phyloP scores from a whole-genome alignment of 2,888 invertebrate species.

The Drosophila anomalata region DNA sequence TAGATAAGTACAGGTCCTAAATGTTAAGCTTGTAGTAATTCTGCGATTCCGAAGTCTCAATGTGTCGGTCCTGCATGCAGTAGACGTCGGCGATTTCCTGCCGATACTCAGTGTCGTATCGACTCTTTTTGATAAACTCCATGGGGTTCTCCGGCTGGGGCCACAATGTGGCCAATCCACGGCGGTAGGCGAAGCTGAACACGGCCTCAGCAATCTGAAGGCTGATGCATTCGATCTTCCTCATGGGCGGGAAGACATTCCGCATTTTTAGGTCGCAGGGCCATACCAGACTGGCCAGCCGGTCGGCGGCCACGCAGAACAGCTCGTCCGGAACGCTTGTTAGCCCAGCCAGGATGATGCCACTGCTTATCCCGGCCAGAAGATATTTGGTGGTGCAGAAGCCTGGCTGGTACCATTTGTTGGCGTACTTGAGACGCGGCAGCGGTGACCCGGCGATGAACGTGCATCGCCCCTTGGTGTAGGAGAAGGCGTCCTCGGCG shows the following conservation, averaged over 20 bases:
- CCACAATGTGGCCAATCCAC: constrained; percentile 56
- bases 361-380: constrained; percentile 48
- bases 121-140: constrained; percentile 42
- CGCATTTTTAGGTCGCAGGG: constrained; percentile 55
- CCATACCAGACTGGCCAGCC: constrained; percentile 57
- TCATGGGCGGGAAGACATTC: constrained; percentile 58
- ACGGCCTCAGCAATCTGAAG: constrained; percentile 54
- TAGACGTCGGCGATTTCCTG: not conserved
- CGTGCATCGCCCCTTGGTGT: constrained; percentile 65
- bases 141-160: constrained; percentile 58
- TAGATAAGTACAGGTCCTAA: constrained; percentile 25
- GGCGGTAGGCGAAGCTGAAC: constrained; percentile 54
- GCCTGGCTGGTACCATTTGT: constrained; percentile 60
- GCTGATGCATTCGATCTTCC: constrained; percentile 53
- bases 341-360: constrained; percentile 61
- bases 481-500: constrained; percentile 57
- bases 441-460: constrained; percentile 40
- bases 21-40: constrained; percentile 35
- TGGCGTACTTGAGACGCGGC: constrained; percentile 61
- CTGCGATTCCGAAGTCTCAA: constrained; percentile 53
- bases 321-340: constrained; percentile 57
- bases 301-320: constrained; percentile 60
- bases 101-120: constrained; percentile 23
- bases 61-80: constrained; percentile 25
- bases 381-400: constrained; percentile 44